Percentiles rank a stretch among this genome's conserved stretches.
Evolutionary conservation across 2,888 invertebrate genomes (phyloP).

Genomic region (Epiblema foenella): DNA sequence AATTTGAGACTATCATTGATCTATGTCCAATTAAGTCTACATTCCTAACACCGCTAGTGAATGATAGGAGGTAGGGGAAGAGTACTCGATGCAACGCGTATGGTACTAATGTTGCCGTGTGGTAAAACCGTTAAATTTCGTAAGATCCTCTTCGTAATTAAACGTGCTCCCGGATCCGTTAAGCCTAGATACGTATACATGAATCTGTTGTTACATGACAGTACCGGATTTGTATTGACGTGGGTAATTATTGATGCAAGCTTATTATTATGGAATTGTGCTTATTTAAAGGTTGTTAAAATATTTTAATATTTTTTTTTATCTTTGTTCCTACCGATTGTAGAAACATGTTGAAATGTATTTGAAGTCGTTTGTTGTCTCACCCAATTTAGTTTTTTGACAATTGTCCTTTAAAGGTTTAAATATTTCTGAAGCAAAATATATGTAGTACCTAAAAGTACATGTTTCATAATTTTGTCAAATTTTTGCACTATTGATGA

Average conservation of each 20-base stretch:
- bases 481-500: slow-evolving; percentile 7
- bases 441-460: too few species aligned
- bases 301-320: neutral
- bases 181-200: slow-evolving; percentile 15
- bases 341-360: neutral
- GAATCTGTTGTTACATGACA: slow-evolving; percentile 29
- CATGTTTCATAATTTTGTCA: neutral
- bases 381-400: too few species aligned
- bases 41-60: neutral
- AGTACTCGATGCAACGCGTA: neutral
- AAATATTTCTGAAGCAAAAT: too few species aligned
- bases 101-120: neutral
- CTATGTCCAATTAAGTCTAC: neutral
- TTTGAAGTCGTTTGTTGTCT: neutral
- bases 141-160: slow-evolving; percentile 41
- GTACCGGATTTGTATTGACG: slow-evolving; percentile 2
- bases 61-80: neutral
- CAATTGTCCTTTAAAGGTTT: too few species aligned
- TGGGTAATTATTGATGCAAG: slow-evolving; percentile 14
- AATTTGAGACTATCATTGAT: neutral
- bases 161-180: slow-evolving; percentile 28
- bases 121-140: slow-evolving; percentile 27
- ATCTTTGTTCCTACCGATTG: neutral
- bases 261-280: neutral
- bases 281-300: neutral